Evolutionary conservation across 2,888 invertebrate genomes (phyloP).

Genomic region (Tenthredo notha): DNA sequence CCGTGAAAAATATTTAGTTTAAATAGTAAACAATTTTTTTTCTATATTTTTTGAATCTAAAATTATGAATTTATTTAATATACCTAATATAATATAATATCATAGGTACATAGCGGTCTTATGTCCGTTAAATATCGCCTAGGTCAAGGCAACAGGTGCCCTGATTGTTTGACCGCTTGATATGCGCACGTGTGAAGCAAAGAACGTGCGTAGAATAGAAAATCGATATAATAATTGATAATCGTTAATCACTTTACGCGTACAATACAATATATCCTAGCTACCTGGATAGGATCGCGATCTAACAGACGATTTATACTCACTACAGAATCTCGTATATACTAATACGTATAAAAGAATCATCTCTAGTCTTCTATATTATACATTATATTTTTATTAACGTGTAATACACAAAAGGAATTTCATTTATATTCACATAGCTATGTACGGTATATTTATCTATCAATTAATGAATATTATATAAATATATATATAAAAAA

Average conservation of each 20-base stretch:
- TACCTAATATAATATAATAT: too few species aligned
- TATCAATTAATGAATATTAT: background rate
- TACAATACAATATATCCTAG: background rate
- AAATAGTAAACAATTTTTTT: background rate
- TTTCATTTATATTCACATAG: background rate
- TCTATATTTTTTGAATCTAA: background rate
- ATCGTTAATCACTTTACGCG: background rate
- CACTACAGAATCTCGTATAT: background rate
- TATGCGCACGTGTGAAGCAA: conserved; percentile 32
- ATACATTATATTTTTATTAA: too few species aligned
- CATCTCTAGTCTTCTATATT: background rate
- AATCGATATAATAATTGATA: conserved; percentile 19
- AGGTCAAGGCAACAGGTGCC: conserved; percentile 46
- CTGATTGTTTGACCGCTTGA: conserved; percentile 5
- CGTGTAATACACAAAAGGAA: too few species aligned
- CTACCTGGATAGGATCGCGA: too few species aligned
- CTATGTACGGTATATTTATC: background rate
- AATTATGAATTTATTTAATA: background rate
- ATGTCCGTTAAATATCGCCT: conserved; percentile 27
- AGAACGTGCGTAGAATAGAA: background rate
- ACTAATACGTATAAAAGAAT: too few species aligned
- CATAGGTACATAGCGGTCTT: background rate
- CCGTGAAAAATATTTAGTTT: background rate
- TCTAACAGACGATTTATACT: background rate
- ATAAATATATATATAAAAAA: background rate